Evolutionary conservation across 64 coral and sea anemone genomes (phyloP), one percentile per base, ranked within the genome.

Genomic region (Catalaphyllia jardinei): DNA sequence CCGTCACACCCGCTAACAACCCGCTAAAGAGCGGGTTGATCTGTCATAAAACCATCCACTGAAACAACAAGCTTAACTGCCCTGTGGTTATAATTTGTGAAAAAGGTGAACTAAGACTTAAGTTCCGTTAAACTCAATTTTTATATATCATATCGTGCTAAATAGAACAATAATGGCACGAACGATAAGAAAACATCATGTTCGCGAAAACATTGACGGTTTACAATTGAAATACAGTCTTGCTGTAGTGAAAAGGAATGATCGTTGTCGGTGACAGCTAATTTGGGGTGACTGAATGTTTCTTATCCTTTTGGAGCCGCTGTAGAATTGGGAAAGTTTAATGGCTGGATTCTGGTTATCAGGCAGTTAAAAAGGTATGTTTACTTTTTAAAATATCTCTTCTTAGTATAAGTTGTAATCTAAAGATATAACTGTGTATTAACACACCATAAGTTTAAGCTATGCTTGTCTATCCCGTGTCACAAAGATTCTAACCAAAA

Each of bases 21-120:
- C 81, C 22, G 81, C 62, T 17, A 24, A 35, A 27, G 38, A 71
- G 63, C 81, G 39, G 81, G 81, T 85, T 71, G 22, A 38, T 52
- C 35, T 71, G 38, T 85, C 24, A 12, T 27, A 42, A 71, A 54
- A 28, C 24, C 35, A 17, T 51, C 33, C 38, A 71, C 62, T 64
- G 22, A 71, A 51, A 69, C 81, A 31, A 83, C 16, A 51, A 85
- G 18, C 19, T 38, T 7, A 6, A 1, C 38, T 24, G 20, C 74
- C 7, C 20, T 42, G 31, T 22, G 10, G 35, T 38, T 77, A 51
- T 19, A 38, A 77, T 77, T 77, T 77, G 65, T 69, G 65, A 69
- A n/a, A 69, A 77, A 8, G 49, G 19, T 18, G 24, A 42, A 3
- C 19, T 2, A 24, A 17, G 19, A 13, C 10, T 57, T 79, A 10